A percentile compares a stretch with the other conserved stretches of the same genome.
These are phyloP conservation scores for Gopherus evgoodei DNA, from an alignment of 2,113 vertebrate genomes.

Conservation along the genomic window DNA sequence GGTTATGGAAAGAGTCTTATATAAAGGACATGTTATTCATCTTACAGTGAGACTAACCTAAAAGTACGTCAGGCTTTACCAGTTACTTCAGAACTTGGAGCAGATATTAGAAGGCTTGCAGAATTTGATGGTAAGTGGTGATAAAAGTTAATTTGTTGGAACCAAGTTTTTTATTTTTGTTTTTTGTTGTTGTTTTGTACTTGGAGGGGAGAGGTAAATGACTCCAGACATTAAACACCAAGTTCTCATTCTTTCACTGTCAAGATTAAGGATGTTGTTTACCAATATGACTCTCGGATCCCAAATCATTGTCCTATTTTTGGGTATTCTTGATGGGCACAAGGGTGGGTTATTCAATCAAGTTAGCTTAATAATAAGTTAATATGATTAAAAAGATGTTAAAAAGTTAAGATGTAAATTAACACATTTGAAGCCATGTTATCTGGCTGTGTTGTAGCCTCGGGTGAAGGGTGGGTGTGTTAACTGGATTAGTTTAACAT, in stretches of 20 bases:
- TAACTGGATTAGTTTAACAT: not conserved
- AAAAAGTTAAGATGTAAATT: not conserved
- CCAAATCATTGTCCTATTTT: not conserved
- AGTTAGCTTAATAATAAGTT: not conserved
- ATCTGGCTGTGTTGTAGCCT: not conserved
- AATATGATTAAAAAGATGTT: not conserved
- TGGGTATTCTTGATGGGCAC: not conserved
- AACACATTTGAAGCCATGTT: not conserved
- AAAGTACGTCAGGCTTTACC: constrained; percentile 83
- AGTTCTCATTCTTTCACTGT: not conserved
- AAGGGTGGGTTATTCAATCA: not conserved
- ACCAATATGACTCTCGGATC: not conserved
- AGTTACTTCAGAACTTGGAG: constrained; percentile 82
- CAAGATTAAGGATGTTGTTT: not conserved
- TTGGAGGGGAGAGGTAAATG: not conserved
- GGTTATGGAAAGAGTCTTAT: not conserved
- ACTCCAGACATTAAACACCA: not conserved
- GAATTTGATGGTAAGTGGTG: constrained; percentile 82
- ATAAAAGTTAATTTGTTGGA: not conserved
- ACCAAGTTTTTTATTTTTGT: not conserved
- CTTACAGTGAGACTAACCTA: constrained; percentile 83
- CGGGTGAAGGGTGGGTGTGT: not conserved
- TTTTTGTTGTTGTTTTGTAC: not conserved
- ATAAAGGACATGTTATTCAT: constrained; percentile 37
- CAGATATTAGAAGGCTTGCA: constrained; percentile 76